These are phyloP conservation scores for Frankliniella fusca DNA, from an alignment of 2,888 invertebrate species.

Conservation along the genomic window DNA sequence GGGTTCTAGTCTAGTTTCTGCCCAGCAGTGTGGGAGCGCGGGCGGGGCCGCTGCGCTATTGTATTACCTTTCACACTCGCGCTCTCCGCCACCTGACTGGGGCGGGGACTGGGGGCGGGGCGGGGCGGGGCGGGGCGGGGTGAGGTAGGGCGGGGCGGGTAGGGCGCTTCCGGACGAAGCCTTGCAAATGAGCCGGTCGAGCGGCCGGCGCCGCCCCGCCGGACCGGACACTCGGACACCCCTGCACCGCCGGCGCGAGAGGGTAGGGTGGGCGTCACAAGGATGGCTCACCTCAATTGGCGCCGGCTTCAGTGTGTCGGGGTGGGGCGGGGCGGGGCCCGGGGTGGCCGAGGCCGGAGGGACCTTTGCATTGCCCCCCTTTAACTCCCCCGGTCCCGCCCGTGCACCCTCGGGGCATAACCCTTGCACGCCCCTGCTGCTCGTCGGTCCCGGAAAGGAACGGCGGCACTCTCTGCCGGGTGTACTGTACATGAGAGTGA, in stretches of 20 bases:
- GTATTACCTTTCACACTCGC: slow-evolving; percentile 35
- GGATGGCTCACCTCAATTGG: slow-evolving; percentile 4
- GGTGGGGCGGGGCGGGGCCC: no score
- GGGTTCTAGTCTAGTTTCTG: no score
- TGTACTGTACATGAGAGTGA: no score
- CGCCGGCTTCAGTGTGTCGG: no score
- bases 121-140: not conserved
- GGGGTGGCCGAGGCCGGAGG: no score
- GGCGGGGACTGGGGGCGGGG: not conserved
- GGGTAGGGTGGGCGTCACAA: slow-evolving; percentile 25
- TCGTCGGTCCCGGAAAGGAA: not conserved
- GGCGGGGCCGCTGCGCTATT: no score
- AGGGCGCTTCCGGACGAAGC: slow-evolving; percentile 28
- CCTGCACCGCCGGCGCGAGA: not conserved
- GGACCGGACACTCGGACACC: slow-evolving; percentile 28
- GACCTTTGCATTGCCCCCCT: not conserved
- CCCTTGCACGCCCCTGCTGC: no score
- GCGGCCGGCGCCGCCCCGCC: slow-evolving; percentile 1
- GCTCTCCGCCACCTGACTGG: slow-evolving; percentile 28
- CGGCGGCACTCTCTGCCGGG: not conserved
- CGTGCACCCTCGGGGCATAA: not conserved
- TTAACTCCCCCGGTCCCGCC: not conserved
- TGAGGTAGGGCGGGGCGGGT: slow-evolving; percentile 31
- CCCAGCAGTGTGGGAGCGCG: no score
- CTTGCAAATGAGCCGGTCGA: slow-evolving; percentile 28